A percentile compares a stretch with the other conserved stretches of the same genome.
phyloP scores from a whole-genome alignment of 2,797 vertebrate species.

The Acipenser transmontanus region DNA sequence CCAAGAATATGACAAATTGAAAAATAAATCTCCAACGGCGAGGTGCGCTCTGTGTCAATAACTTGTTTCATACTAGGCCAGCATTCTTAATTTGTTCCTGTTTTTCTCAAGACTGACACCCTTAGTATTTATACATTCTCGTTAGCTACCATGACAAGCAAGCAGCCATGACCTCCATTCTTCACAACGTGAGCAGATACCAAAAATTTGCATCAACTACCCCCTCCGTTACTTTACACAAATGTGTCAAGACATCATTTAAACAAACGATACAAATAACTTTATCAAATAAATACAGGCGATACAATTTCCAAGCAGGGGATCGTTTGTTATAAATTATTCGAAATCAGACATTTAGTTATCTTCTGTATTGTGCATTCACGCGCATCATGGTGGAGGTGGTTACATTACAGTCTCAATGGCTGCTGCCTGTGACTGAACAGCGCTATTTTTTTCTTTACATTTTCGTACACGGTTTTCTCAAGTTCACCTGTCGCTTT shows the following conservation, averaged over 20 bases:
- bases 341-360: slow-evolving; percentile 17
- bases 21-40: too few relatives aligned
- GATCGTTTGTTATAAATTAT: too few relatives aligned
- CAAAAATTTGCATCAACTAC: neutral
- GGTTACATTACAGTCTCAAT: slow-evolving; percentile 40
- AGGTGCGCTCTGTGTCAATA: too few relatives aligned
- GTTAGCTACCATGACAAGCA: slow-evolving; percentile 2
- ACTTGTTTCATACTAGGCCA: too few relatives aligned
- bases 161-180: slow-evolving; percentile 11
- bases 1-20: too few relatives aligned
- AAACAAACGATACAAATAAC: too few relatives aligned
- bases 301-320: too few relatives aligned
- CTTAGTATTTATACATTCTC: neutral
- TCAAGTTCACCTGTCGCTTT: neutral
- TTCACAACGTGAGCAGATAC: slow-evolving; percentile 4
- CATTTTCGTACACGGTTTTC: neutral
- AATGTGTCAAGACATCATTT: too few relatives aligned
- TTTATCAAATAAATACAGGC: too few relatives aligned
- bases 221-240: neutral
- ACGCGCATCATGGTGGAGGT: slow-evolving; percentile 52
- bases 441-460: slow-evolving; percentile 27
- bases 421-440: slow-evolving; percentile 47
- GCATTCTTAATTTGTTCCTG: too few relatives aligned
- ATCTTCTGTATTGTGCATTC: slow-evolving; percentile 23
- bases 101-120: too few relatives aligned